Conservation (phyloP, 2,797 vertebrate species). For the Cossypha heuglini region DNA sequence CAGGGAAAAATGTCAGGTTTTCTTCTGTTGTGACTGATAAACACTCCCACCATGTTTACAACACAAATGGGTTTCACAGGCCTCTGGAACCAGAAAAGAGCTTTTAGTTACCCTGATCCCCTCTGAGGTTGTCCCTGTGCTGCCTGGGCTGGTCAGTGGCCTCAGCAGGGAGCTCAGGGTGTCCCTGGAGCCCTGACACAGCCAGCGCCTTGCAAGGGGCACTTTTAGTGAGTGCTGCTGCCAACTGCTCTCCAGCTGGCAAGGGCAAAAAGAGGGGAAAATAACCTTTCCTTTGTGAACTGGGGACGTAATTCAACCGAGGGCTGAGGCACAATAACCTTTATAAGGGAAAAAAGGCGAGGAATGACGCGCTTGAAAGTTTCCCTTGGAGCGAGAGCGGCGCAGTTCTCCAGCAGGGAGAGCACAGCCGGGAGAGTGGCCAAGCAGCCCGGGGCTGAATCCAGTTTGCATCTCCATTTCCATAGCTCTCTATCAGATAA, state of each 20-base stretch:
- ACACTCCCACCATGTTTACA: not conserved
- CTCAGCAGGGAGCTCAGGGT: not conserved
- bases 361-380: not conserved
- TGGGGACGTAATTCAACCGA: not conserved
- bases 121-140: not conserved
- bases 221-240: fast-evolving
- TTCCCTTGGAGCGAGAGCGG: constrained; percentile 4
- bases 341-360: not conserved
- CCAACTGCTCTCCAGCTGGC: not conserved
- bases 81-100: not conserved
- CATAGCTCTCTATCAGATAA: constrained; percentile 30
- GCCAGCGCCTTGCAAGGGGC: not conserved
- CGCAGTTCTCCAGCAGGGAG: not conserved
- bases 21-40: not conserved
- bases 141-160: not conserved
- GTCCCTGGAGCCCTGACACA: not conserved
- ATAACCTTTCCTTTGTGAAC: not conserved
- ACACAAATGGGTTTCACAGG: not conserved
- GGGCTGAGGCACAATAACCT: not conserved
- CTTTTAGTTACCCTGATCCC: not conserved
- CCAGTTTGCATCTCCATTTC: constrained; percentile 29
- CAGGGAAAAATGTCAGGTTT: not conserved
- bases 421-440: not conserved
- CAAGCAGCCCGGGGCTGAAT: not conserved
- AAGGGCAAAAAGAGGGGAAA: not conserved